These are phyloP conservation scores for Lymantria dispar DNA, from an alignment of 2,888 invertebrate species.

Conservation along the genomic window DNA sequence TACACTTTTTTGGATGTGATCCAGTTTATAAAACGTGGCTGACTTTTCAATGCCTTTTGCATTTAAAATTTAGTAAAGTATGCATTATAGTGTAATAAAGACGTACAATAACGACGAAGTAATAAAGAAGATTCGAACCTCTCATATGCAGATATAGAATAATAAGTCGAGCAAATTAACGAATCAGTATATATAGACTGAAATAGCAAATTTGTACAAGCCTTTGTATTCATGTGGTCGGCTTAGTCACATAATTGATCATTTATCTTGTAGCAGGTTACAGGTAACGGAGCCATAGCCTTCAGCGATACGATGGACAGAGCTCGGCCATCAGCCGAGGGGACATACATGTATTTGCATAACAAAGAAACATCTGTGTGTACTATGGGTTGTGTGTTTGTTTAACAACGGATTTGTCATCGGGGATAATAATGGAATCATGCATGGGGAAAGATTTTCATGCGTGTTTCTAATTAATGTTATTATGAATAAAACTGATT, in stretches of 20 bases:
- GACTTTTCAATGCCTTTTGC: not conserved
- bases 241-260: constrained; percentile 62
- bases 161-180: constrained; percentile 4
- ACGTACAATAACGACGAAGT: too few relatives aligned
- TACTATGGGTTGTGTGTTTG: constrained; percentile 38
- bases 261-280: constrained; percentile 66
- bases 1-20: constrained; percentile 10
- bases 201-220: constrained; percentile 38
- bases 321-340: constrained; percentile 43
- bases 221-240: constrained; percentile 42
- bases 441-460: not conserved
- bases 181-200: constrained; percentile 13
- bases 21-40: not conserved
- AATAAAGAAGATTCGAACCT: too few relatives aligned
- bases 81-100: not conserved
- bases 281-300: constrained; percentile 63
- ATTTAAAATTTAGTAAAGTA: not conserved
- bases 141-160: not conserved
- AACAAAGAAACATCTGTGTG: constrained; percentile 63
- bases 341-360: constrained; percentile 60
- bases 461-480: not conserved
- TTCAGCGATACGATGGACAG: constrained; percentile 55
- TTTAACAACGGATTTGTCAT: constrained; percentile 50
- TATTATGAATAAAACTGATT: not conserved
- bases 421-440: constrained; percentile 13